These are phyloP conservation scores for Rhombomys opimus DNA, from an alignment of 2,113 vertebrate genomes.

Conservation along the genomic window DNA sequence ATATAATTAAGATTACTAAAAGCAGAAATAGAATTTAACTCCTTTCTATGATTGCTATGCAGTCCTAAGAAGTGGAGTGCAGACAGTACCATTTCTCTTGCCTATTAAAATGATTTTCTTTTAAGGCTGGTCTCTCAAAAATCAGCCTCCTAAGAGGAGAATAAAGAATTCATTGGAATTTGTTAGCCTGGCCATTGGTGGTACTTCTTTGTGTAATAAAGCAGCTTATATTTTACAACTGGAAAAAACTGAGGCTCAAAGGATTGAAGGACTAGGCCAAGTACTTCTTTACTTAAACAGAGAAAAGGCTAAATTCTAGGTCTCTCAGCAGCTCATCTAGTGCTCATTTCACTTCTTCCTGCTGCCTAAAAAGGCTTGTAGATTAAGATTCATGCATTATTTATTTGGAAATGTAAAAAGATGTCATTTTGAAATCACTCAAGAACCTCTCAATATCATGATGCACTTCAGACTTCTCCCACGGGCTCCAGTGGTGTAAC, in stretches of 20 bases:
- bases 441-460: slow-evolving; percentile 33
- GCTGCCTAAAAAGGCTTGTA: slow-evolving; percentile 9
- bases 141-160: not conserved
- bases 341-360: slow-evolving; percentile 17
- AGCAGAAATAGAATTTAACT: slow-evolving; percentile 35
- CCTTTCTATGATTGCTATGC: not conserved
- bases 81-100: not conserved
- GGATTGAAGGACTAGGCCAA: slow-evolving; percentile 13
- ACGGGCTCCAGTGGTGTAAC: not conserved
- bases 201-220: slow-evolving; percentile 8
- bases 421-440: slow-evolving; percentile 68
- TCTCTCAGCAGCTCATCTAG: not conserved
- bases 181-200: not conserved
- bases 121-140: not conserved
- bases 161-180: not conserved
- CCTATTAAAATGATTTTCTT: not conserved
- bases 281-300: not conserved
- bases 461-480: slow-evolving; percentile 28
- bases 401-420: slow-evolving; percentile 54
- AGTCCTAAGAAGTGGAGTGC: not conserved
- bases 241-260: slow-evolving; percentile 37
- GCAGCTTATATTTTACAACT: not conserved
- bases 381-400: slow-evolving; percentile 64
- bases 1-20: not conserved
- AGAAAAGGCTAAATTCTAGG: slow-evolving; percentile 17